These are phyloP conservation scores for Champsocephalus gunnari DNA, from an alignment of 2,797 vertebrate species.

Conservation along the genomic window DNA sequence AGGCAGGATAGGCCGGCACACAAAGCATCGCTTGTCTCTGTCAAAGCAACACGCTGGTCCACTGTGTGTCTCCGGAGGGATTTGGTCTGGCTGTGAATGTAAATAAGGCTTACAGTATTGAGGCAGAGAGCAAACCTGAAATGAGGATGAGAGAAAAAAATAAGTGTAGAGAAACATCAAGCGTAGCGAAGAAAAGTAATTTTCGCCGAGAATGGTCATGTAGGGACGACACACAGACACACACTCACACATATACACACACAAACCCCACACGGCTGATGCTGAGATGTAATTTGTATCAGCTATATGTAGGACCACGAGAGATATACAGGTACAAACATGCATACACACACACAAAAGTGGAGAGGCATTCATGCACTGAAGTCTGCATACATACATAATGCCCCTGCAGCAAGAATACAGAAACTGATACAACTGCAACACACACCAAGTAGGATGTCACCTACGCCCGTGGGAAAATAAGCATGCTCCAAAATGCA, in stretches of 20 bases:
- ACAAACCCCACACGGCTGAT: not conserved
- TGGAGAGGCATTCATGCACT: not conserved
- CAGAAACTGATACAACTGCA: slow-evolving; percentile 4
- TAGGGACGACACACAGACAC: slow-evolving; percentile 20
- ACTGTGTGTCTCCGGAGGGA: slow-evolving; percentile 50
- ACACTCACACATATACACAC: not conserved
- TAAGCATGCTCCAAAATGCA: slow-evolving; percentile 18
- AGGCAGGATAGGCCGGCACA: slow-evolving; percentile 38
- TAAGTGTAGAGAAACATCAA: slow-evolving; percentile 51
- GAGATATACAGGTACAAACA: not conserved
- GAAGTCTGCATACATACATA: slow-evolving; percentile 15
- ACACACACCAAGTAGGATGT: not conserved
- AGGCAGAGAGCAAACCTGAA: slow-evolving; percentile 47
- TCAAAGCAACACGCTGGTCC: slow-evolving; percentile 52
- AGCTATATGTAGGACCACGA: too few species aligned
- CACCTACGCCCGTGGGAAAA: not conserved
- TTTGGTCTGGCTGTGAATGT: slow-evolving; percentile 65
- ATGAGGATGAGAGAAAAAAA: slow-evolving; percentile 20
- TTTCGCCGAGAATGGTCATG: slow-evolving; percentile 70
- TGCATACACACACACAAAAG: not conserved
- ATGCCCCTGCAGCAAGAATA: slow-evolving; percentile 24
- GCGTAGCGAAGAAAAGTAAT: slow-evolving; percentile 75
- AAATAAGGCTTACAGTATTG: slow-evolving; percentile 75
- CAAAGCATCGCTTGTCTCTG: slow-evolving; percentile 64
- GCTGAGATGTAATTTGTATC: too few species aligned